Evolutionary conservation across 2,797 vertebrate genomes (phyloP).

Genomic region (Aplochiton taeniatus): DNA sequence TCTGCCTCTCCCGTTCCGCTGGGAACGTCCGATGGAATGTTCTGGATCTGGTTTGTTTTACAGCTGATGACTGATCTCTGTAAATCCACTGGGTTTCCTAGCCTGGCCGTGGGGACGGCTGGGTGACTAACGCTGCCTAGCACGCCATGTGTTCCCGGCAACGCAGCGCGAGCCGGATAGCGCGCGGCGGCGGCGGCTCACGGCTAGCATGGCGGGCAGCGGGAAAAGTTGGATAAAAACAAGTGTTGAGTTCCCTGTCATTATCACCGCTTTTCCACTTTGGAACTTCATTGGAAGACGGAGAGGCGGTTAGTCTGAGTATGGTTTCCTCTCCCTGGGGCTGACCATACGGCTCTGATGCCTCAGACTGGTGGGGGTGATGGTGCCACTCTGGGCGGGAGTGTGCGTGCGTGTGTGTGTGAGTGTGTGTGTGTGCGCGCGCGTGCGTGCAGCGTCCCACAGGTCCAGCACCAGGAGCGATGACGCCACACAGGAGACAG

Average conservation of each 20-base stretch:
- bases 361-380: constrained; percentile 65
- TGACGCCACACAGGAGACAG: constrained; percentile 69
- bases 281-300: constrained; percentile 75
- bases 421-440: constrained; percentile 10
- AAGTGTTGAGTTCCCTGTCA: constrained; percentile 65
- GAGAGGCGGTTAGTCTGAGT: constrained; percentile 68
- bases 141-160: constrained; percentile 58
- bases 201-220: constrained; percentile 17
- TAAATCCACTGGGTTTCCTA: constrained; percentile 69
- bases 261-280: constrained; percentile 69
- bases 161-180: too few relatives aligned
- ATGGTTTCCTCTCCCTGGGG: constrained; percentile 66
- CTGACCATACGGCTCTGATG: constrained; percentile 64
- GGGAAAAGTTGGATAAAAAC: constrained; percentile 50
- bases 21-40: constrained; percentile 59
- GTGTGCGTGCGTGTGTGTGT: not conserved
- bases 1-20: constrained; percentile 59
- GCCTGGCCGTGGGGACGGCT: constrained; percentile 48
- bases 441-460: constrained; percentile 49
- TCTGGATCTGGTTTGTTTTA: constrained; percentile 72
- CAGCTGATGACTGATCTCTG: constrained; percentile 67
- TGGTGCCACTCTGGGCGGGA: constrained; percentile 20
- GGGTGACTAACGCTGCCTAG: constrained; percentile 68
- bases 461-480: constrained; percentile 56
- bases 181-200: too few relatives aligned